These are phyloP conservation scores for Apocrypta bakeri DNA, from an alignment of 1,140 invertebrate species.

Conservation along the genomic window DNA sequence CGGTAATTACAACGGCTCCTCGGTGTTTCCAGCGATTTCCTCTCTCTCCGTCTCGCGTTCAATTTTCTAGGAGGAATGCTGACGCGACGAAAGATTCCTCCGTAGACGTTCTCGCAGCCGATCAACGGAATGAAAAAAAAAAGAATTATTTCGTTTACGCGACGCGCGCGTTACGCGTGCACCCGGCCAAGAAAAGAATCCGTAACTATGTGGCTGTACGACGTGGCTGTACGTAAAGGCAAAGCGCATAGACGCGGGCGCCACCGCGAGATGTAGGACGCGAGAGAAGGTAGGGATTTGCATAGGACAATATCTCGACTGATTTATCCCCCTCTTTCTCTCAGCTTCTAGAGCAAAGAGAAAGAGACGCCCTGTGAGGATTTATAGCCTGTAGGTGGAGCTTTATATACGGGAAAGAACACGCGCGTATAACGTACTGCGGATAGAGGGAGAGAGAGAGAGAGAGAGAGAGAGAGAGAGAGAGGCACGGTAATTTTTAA, in stretches of 20 bases:
- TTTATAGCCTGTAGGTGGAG: constrained; percentile 54
- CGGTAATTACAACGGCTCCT: constrained; percentile 33
- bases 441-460: too few species aligned
- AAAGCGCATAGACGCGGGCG: too few species aligned
- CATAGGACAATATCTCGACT: constrained; percentile 65
- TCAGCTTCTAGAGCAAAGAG: not conserved
- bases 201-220: too few species aligned
- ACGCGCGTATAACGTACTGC: constrained; percentile 13
- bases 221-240: too few species aligned
- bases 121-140: not conserved
- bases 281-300: constrained; percentile 56
- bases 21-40: constrained; percentile 26
- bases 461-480: not conserved
- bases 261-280: not conserved
- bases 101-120: too few species aligned
- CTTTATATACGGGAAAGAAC: constrained; percentile 20
- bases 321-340: constrained; percentile 58
- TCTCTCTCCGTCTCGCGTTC: not conserved
- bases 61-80: constrained; percentile 34
- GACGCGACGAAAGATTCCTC: constrained; percentile 11
- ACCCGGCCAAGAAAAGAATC: too few species aligned
- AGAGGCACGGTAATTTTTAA: not conserved
- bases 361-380: constrained; percentile 53
- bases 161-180: too few species aligned
- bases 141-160: not conserved